A percentile compares a stretch with the other conserved stretches of the same genome.
Evolutionary conservation across 2,888 invertebrate genomes (phyloP).

Genomic region (Fragum whitleyi): DNA sequence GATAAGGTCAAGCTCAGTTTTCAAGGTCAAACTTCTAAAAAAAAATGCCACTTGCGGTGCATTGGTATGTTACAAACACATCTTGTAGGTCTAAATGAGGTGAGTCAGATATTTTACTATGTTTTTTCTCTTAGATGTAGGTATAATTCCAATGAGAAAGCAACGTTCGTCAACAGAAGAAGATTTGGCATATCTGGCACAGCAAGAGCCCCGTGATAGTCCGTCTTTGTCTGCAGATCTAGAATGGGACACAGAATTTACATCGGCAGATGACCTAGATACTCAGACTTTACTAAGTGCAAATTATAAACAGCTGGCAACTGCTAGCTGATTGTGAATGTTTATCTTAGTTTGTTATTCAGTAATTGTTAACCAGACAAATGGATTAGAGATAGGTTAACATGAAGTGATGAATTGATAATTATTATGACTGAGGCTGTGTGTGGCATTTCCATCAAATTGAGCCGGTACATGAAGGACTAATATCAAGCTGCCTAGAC

Average conservation of each 20-base stretch:
- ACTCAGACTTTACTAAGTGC: constrained; percentile 52
- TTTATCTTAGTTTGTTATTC: no score
- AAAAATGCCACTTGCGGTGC: no score
- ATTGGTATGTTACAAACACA: no score
- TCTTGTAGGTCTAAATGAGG: no score
- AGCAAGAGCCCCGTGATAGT: constrained; percentile 55
- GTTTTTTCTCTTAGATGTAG: constrained; percentile 22
- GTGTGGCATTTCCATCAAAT: no score
- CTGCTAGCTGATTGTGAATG: constrained; percentile 19
- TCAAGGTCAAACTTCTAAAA: no score
- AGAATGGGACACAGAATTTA: constrained; percentile 81
- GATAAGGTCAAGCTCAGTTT: no score
- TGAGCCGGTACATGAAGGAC: neutral
- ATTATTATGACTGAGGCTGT: neutral
- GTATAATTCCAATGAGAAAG: constrained; percentile 52
- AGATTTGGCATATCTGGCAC: constrained; percentile 59
- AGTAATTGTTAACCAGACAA: no score
- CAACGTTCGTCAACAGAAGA: constrained; percentile 72
- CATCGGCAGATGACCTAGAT: constrained; percentile 73
- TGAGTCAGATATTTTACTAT: no score
- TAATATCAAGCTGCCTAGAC: no score
- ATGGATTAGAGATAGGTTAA: neutral
- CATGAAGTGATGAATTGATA: neutral
- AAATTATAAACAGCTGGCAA: constrained; percentile 31
- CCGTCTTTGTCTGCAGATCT: constrained; percentile 68